Evolutionary conservation across 2,113 vertebrate species (phyloP), one percentile per base, ranked within the genome.

Genomic region (Ammodytes marinus): DNA sequence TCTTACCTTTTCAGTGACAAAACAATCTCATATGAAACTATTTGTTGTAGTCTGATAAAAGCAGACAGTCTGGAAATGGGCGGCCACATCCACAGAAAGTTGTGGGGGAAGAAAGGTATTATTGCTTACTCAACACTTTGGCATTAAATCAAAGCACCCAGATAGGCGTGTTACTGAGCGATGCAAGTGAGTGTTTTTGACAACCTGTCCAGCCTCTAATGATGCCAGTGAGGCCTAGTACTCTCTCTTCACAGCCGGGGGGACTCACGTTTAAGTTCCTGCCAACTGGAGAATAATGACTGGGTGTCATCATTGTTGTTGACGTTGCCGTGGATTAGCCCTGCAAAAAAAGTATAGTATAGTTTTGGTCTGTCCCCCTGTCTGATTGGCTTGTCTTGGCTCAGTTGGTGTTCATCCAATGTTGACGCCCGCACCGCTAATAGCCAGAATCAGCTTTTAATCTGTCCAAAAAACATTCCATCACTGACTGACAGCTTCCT

Each of bases 121-220:
- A 27, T 83, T 86, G 86, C 90, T 88, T 80, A 90, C 81, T 91
- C 88, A 89, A 77, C 87, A 66, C 63, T 86, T 86, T 91, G 91
- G 89, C 88, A 40, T 80, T 63, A 75, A 89, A 91, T 91, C 79
- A 90, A 91, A 90, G 84, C 79, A 72, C 8, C 50, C 58, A 80
- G 54, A 89, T 84, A 49, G 73, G 86, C 11, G 52, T 89, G 87
- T 91, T 77, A 68, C 52, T 58, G 50, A 60, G 79, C 80, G 88
- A 90, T 89, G 86, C 65, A 85, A 88, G 81, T 82, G 68, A 89
- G 66, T 86, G 87, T 90, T 87, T 91, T 72, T 93, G 91, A 93
- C 92, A 94, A 84, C 74, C 90, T 92, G 90, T 93, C 91, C 93
- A 89, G 85, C 64, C 45, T 81, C 54, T 89, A 92, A 79, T 82